These are phyloP conservation scores for Sogatella furcifera DNA, from an alignment of 1,140 invertebrate genomes.

Conservation along the genomic window DNA sequence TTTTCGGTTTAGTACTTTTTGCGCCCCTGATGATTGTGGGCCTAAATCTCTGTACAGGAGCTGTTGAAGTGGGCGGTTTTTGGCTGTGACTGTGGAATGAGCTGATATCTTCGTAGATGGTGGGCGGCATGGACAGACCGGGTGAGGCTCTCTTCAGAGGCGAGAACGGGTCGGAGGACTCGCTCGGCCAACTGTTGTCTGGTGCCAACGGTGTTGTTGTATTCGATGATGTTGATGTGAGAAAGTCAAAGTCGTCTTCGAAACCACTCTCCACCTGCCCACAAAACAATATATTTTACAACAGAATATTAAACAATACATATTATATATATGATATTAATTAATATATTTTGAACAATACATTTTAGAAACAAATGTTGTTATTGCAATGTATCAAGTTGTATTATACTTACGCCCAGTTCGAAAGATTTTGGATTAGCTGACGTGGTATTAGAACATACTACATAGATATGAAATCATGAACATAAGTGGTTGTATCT, in stretches of 20 bases:
- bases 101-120: constrained; percentile 4
- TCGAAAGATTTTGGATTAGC: too few species aligned
- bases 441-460: too few species aligned
- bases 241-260: constrained; percentile 62
- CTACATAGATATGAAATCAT: too few species aligned
- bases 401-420: too few species aligned
- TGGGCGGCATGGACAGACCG: constrained; percentile 1
- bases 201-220: constrained; percentile 11
- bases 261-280: constrained; percentile 61
- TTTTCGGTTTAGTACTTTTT: constrained; percentile 11
- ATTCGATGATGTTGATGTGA: constrained; percentile 23
- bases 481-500: too few species aligned
- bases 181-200: constrained; percentile 25
- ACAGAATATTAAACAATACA: too few species aligned
- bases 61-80: constrained; percentile 8
- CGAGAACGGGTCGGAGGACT: constrained; percentile 13
- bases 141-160: background rate
- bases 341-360: too few species aligned
- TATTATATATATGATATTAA: too few species aligned
- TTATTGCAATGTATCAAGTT: too few species aligned
- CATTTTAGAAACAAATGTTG: too few species aligned
- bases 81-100: constrained; percentile 8
- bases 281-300: too few species aligned
- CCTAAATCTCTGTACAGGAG: constrained; percentile 1
- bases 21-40: constrained; percentile 16